Conservation (phyloP, 2,888 invertebrate genomes). For the Andrena bicolor region DNA sequence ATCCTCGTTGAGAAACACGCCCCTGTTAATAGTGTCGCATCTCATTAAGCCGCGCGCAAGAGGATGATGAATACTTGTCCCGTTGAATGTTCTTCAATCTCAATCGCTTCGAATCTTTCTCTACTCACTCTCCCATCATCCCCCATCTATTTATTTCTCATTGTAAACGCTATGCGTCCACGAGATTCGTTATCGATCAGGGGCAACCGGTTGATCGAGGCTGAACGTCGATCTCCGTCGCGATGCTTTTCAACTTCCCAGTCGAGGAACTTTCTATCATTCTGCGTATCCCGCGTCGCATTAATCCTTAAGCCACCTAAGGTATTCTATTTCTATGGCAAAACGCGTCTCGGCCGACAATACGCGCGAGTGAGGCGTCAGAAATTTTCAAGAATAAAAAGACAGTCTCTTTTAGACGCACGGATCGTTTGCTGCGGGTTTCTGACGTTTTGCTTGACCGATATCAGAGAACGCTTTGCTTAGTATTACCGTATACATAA, state of each 20-base stretch:
- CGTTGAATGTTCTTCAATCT: slow-evolving; percentile 19
- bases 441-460: slow-evolving; percentile 28
- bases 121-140: slow-evolving; percentile 10
- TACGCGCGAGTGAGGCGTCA: not conserved
- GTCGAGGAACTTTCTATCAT: not conserved
- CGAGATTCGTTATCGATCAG: slow-evolving; percentile 27
- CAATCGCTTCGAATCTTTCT: slow-evolving; percentile 20
- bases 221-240: slow-evolving; percentile 54
- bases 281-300: not conserved
- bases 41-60: slow-evolving; percentile 23
- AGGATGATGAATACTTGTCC: slow-evolving; percentile 26
- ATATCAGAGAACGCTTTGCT: slow-evolving; percentile 30
- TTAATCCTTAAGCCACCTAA: slow-evolving; percentile 11
- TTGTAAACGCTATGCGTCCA: slow-evolving; percentile 21
- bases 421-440: slow-evolving; percentile 7
- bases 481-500: slow-evolving; percentile 33
- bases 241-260: not conserved
- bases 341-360: not conserved
- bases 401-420: slow-evolving; percentile 14
- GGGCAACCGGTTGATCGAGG: slow-evolving; percentile 63
- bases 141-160: slow-evolving; percentile 44
- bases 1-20: slow-evolving; percentile 24
- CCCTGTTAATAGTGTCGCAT: slow-evolving; percentile 19
- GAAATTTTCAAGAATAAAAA: slow-evolving; percentile 7
- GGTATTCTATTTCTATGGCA: slow-evolving; percentile 15